These are phyloP conservation scores for Metaphire vulgaris DNA, from an alignment of 1,140 invertebrate species.

Conservation along the genomic window DNA sequence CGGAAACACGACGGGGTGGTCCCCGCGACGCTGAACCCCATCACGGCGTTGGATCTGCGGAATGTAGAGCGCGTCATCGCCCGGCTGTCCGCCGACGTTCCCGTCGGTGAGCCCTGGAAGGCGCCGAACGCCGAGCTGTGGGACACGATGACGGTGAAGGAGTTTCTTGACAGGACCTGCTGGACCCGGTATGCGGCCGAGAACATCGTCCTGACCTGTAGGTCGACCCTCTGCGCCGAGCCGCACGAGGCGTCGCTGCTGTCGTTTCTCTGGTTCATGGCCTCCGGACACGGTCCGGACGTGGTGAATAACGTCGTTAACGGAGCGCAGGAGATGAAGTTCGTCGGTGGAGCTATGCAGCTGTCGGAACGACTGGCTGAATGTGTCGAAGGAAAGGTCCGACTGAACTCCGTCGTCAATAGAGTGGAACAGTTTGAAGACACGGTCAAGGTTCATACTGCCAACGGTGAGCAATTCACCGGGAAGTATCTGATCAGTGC, in stretches of 20 bases:
- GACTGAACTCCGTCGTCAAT: conserved; percentile 33
- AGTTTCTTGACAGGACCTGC: conserved; percentile 45
- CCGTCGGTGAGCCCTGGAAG: conserved; percentile 47
- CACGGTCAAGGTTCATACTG: conserved; percentile 31
- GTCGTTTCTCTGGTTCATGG: conserved; percentile 50
- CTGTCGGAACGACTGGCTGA: too few species aligned
- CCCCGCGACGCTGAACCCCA: too few species aligned
- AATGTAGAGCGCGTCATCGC: background rate
- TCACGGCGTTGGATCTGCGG: background rate
- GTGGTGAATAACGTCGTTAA: conserved; percentile 45
- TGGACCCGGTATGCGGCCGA: conserved; percentile 51
- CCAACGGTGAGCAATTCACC: too few species aligned
- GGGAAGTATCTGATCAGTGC: too few species aligned
- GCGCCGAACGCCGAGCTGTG: conserved; percentile 49
- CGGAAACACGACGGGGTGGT: too few species aligned
- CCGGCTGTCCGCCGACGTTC: too few species aligned
- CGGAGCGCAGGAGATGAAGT: conserved; percentile 51
- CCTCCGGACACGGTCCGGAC: conserved; percentile 41
- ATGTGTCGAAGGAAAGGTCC: conserved; percentile 37
- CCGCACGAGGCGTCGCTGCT: conserved; percentile 47
- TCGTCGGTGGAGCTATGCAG: too few species aligned
- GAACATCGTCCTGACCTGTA: background rate
- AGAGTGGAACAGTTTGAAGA: conserved; percentile 31
- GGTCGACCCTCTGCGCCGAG: conserved; percentile 37
- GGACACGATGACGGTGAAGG: conserved; percentile 49